Base-by-base conservation (phyloP, 2,797 vertebrate species). In the Sarcophilus harrisii region DNA sequence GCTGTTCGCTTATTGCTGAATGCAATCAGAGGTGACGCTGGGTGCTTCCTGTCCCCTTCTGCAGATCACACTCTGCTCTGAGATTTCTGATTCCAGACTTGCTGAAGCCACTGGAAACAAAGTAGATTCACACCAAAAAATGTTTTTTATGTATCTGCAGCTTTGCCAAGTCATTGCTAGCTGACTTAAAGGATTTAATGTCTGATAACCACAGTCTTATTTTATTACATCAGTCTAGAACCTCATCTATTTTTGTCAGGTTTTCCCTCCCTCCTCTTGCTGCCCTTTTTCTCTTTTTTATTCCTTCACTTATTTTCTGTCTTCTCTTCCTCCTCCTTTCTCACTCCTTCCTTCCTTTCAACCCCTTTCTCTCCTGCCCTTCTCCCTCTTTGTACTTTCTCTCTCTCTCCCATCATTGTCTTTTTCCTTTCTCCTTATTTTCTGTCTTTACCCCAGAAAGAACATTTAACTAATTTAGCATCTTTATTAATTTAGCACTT, bases 211-310 rank as follows among this genome's bases (percentile, higher is more conserved):
- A 29, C 94, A 58, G 30, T 92, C 32, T 92, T 89, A 45, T 95
- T 87, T 90, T 54, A 32, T 95, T 94, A 93, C 89, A 28, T 93
- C 90, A 96, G 91, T 96, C 92, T 24, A 92, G 2, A 92, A 81
- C 92, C 92, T 13, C 92, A 57, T 60, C 90, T 95, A 27, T 96
- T 96, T 96, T 96, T 57, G 55, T 96, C 95, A 93, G n/a, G 49
- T 90, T 93, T 95, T 57, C 27, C 87, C 30, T 95, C 90, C 30
- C 92, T 91, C 66, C n/a, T 38, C n/a, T 6, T 38, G 5, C 62
- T 38, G 62, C 21, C n/a, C 18, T 9, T 29, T 60, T 11, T 81
- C 38, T 81, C 38, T 45, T 6, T 81, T 81, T 73, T 73, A 38
- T 13, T 21, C 59, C n/a, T 66, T 73, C n/a, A 16, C 18, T 73